Conservation (phyloP, 2,797 vertebrate genomes). For the Catharus ustulatus region DNA sequence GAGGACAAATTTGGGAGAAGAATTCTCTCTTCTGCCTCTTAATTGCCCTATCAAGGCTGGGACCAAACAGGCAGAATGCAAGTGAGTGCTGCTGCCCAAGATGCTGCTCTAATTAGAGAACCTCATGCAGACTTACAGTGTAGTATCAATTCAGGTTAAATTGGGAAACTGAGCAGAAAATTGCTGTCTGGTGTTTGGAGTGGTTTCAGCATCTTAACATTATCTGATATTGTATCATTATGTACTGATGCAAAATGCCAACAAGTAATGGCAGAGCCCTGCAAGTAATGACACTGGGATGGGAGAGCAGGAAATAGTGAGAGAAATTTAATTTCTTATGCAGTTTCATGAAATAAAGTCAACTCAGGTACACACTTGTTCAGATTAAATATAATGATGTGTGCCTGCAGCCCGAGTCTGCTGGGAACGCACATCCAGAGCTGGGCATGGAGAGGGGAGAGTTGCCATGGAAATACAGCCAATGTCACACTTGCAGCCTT, state of each 20-base stretch:
- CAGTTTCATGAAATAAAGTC: constrained; percentile 28
- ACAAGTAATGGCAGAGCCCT: background rate
- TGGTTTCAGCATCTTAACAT: constrained; percentile 58
- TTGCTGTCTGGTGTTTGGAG: constrained; percentile 69
- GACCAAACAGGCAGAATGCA: constrained; percentile 17
- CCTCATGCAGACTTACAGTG: constrained; percentile 45
- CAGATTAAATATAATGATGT: constrained; percentile 52
- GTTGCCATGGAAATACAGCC: constrained; percentile 65
- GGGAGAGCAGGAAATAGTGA: constrained; percentile 36
- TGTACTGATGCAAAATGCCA: constrained; percentile 55
- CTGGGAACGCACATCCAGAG: constrained; percentile 12
- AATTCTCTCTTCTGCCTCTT: background rate
- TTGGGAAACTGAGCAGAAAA: constrained; percentile 73
- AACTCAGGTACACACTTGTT: constrained; percentile 47
- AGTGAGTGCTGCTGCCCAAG: constrained; percentile 46
- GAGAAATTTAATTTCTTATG: constrained; percentile 47
- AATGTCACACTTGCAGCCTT: constrained; percentile 2
- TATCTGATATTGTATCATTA: constrained; percentile 60
- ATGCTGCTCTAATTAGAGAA: constrained; percentile 57
- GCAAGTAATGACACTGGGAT: constrained; percentile 3
- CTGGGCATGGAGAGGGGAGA: background rate
- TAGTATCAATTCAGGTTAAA: constrained; percentile 65
- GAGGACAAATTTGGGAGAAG: background rate
- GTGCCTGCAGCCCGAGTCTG: constrained; percentile 19
- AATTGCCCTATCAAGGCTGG: constrained; percentile 14